Evolutionary conservation across 2,797 vertebrate genomes (phyloP).

Genomic region (Lacerta viridis): DNA sequence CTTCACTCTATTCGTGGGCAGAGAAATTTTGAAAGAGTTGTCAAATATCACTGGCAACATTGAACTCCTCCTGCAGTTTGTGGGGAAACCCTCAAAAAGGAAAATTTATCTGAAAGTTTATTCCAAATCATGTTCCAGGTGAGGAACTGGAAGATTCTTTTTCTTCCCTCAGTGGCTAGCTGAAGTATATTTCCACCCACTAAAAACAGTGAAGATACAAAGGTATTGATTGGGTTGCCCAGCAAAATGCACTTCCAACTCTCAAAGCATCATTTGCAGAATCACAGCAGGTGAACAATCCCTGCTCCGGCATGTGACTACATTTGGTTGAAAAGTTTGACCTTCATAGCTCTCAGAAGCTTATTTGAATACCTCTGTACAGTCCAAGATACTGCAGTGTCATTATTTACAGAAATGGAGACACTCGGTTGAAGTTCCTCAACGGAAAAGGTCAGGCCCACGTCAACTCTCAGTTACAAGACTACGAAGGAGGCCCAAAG

Average conservation of each 20-base stretch:
- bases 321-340: background rate
- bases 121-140: too few relatives aligned
- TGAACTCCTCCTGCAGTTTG: background rate
- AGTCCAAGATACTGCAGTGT: background rate
- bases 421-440: conserved; percentile 36
- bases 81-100: too few relatives aligned
- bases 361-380: background rate
- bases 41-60: background rate
- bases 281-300: background rate
- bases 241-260: background rate
- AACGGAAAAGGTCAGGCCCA: conserved; percentile 18
- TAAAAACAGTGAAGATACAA: too few relatives aligned
- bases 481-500: conserved; percentile 42
- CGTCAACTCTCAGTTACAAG: conserved; percentile 9
- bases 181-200: too few relatives aligned
- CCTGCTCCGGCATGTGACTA: background rate
- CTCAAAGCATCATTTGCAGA: background rate
- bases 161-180: too few relatives aligned
- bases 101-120: background rate
- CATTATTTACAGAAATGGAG: conserved; percentile 25
- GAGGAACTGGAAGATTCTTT: too few relatives aligned
- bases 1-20: background rate
- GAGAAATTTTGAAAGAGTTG: background rate
- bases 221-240: too few relatives aligned
- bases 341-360: background rate